Base-by-base conservation (phyloP, 2,797 vertebrate species). In the Pipistrellus nathusii region DNA sequence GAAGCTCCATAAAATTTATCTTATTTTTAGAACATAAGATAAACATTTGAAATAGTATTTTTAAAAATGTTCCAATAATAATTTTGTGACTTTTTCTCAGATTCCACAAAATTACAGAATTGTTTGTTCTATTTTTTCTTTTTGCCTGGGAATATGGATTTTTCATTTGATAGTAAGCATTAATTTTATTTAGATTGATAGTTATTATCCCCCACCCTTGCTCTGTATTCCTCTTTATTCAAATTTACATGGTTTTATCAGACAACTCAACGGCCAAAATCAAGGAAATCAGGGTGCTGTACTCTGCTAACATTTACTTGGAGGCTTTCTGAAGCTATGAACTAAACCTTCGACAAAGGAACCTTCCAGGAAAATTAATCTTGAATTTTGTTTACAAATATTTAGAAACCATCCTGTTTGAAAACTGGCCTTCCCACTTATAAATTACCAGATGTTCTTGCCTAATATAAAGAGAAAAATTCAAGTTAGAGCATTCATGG, bases 331-430 rank as follows among this genome's bases (percentile, higher is more conserved):
- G 15, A 76, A 48, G 44, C 27, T 85, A 38, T 46, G 59, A 84
- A 83, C 75, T 78, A 57, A 93, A 48, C 20, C 30, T 76, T 95
- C 41, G 48, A 71, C 38, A 62, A 51, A 75, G 41, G 71, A 85
- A 51, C 8, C 38, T 51, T 75, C 32, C 12, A 64, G 51, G 27
- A 92, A 94, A 92, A 92, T 82, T 78, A 84, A 64, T 48, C 80
- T 95, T 80, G 77, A 89, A 85, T 94, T 95, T 96, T 93, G 62
- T 76, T 88, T 73, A 72, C 91, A 90, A 95, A 81, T 93, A 88
- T 83, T 96, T 15, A 72, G 51, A 91, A 91, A 80, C 35, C 62
- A 66, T 41, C 20, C 64, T 95, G 27, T 95, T 93, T 95, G 93
- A 92, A 96, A 95, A 83, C 77, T 76, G 35, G 51, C 62, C 41